A percentile compares a stretch with the other conserved stretches of the same genome.
These are phyloP conservation scores for Drosophila varians DNA, from an alignment of 1,140 invertebrate species.

Conservation along the genomic window DNA sequence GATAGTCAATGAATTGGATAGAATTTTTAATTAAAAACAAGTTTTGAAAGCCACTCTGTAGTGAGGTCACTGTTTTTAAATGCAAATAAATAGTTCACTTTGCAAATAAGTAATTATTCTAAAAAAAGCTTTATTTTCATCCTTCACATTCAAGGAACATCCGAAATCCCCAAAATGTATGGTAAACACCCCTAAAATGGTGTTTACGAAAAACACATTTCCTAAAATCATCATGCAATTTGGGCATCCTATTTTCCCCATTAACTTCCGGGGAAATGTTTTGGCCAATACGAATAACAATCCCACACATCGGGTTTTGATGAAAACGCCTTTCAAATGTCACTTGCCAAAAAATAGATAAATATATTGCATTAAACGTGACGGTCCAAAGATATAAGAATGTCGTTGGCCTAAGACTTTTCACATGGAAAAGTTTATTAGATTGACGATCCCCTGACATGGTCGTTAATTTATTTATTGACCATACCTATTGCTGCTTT, in stretches of 20 bases:
- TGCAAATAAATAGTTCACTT: background rate
- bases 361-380: too few relatives aligned
- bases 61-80: background rate
- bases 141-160: background rate
- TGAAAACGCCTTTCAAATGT: conserved; percentile 12
- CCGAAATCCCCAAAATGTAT: background rate
- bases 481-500: background rate
- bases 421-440: conserved; percentile 20
- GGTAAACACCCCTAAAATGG: background rate
- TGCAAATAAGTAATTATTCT: background rate
- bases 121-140: background rate
- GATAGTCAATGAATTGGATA: background rate
- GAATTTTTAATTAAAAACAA: too few relatives aligned
- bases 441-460: conserved; percentile 13
- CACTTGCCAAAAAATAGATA: conserved; percentile 5
- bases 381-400: background rate
- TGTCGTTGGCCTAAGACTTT: conserved; percentile 12
- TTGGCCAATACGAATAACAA: conserved; percentile 4
- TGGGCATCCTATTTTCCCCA: conserved; percentile 6
- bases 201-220: background rate
- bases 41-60: too few relatives aligned
- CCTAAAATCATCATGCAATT: background rate
- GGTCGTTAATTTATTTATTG: conserved; percentile 20
- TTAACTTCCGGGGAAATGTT: conserved; percentile 12
- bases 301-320: conserved; percentile 18